Conservation (phyloP, 1,140 invertebrate genomes). For the Gryon sp. region DNA sequence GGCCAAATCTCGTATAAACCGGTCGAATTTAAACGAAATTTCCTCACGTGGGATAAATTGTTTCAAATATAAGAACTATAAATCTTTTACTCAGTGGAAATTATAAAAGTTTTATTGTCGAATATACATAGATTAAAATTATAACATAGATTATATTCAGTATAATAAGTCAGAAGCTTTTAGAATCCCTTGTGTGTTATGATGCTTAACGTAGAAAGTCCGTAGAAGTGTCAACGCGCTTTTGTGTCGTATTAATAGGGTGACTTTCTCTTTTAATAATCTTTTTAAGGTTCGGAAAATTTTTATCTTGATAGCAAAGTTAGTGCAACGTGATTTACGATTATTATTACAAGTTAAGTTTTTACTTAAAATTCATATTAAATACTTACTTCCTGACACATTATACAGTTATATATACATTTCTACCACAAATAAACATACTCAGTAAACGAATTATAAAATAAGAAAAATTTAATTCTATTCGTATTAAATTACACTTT, state of each 20-base stretch:
- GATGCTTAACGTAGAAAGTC: slow-evolving; percentile 37
- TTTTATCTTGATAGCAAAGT: slow-evolving; percentile 18
- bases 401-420: no score
- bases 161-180: slow-evolving; percentile 37
- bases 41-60: slow-evolving; percentile 13
- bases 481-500: no score
- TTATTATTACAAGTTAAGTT: slow-evolving; percentile 31
- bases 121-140: slow-evolving; percentile 41
- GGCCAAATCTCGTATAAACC: slow-evolving; percentile 36
- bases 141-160: slow-evolving; percentile 48
- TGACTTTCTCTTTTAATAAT: slow-evolving; percentile 51
- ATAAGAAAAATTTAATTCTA: no score
- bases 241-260: slow-evolving; percentile 49
- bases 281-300: slow-evolving; percentile 48
- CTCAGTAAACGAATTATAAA: no score
- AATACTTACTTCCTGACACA: slow-evolving; percentile 8
- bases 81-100: slow-evolving; percentile 49
- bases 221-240: slow-evolving; percentile 43
- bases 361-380: slow-evolving; percentile 12
- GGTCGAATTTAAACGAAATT: slow-evolving; percentile 42
- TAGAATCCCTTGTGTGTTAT: slow-evolving; percentile 23
- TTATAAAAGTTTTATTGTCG: slow-evolving; percentile 60
- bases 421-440: no score
- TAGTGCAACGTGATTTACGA: slow-evolving; percentile 33
- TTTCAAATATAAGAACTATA: slow-evolving; percentile 51